These are phyloP conservation scores for Drosophila neonasuta DNA, from an alignment of 2,888 invertebrate genomes.

Conservation along the genomic window DNA sequence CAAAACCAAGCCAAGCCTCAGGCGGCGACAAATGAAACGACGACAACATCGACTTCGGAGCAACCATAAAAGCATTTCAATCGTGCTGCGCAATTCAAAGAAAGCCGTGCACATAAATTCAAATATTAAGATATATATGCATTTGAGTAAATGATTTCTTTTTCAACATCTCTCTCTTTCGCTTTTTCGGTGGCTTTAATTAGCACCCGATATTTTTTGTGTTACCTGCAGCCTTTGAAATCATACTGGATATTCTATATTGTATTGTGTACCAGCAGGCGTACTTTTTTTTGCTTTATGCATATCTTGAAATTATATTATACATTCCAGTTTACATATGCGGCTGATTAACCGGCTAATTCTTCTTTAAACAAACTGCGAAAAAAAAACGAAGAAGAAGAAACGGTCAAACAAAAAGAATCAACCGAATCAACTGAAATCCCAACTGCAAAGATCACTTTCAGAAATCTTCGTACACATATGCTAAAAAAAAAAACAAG, in stretches of 20 bases:
- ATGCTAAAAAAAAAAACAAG: slow-evolving; percentile 61
- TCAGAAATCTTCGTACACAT: slow-evolving; percentile 59
- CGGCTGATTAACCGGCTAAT: slow-evolving; percentile 68
- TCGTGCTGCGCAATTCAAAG: slow-evolving; percentile 68
- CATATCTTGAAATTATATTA: neutral
- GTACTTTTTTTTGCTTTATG: neutral
- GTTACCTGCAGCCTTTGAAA: slow-evolving; percentile 55
- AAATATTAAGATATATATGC: slow-evolving; percentile 32
- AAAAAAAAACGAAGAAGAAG: slow-evolving; percentile 9
- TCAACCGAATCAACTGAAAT: slow-evolving; percentile 38
- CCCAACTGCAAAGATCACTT: slow-evolving; percentile 30
- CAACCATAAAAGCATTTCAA: slow-evolving; percentile 39
- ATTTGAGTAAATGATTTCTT: slow-evolving; percentile 44
- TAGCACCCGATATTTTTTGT: slow-evolving; percentile 62
- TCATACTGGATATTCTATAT: slow-evolving; percentile 27
- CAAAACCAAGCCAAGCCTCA: slow-evolving; percentile 34
- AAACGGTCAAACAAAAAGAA: slow-evolving; percentile 23
- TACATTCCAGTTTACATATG: slow-evolving; percentile 53
- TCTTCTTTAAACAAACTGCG: slow-evolving; percentile 68
- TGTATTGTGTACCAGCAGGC: slow-evolving; percentile 11
- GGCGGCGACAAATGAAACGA: slow-evolving; percentile 20
- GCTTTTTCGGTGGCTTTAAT: slow-evolving; percentile 53
- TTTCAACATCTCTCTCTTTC: neutral
- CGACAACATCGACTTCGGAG: slow-evolving; percentile 7
- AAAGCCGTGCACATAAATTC: slow-evolving; percentile 69